A percentile compares a stretch with the other conserved stretches of the same genome.
phyloP scores from a whole-genome alignment of 2,888 invertebrate genomes.

The Andrena dorsata region DNA sequence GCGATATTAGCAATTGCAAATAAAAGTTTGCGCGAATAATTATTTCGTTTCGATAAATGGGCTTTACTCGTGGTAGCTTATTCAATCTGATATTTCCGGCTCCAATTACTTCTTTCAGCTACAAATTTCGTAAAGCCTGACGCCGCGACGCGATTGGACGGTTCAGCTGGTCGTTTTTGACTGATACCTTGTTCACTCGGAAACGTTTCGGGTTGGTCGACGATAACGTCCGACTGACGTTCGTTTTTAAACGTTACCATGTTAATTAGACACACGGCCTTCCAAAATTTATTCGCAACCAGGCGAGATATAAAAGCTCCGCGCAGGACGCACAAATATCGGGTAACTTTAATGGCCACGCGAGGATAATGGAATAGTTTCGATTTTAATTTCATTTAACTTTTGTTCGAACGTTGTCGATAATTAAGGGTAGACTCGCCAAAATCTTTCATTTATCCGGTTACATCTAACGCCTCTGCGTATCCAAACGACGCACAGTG shows the following conservation, averaged over 20 bases:
- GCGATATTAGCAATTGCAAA: not conserved
- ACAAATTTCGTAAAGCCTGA: slow-evolving; percentile 16
- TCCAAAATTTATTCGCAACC: not conserved
- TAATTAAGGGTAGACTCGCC: not conserved
- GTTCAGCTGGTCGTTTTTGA: slow-evolving; percentile 8
- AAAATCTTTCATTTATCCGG: no score
- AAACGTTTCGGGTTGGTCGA: not conserved
- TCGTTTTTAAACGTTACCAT: not conserved
- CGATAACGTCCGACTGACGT: not conserved
- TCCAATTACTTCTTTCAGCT: slow-evolving; percentile 17
- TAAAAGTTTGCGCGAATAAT: slow-evolving; percentile 2
- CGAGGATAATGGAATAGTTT: not conserved
- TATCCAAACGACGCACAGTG: no score
- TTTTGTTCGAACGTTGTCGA: not conserved
- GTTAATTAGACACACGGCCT: not conserved
- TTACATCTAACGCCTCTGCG: no score
- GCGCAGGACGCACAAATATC: not conserved
- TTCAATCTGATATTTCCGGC: slow-evolving; percentile 19
- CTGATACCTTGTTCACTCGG: slow-evolving; percentile 8
- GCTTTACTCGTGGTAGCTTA: slow-evolving; percentile 11
- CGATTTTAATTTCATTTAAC: not conserved
- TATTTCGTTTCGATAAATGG: slow-evolving; percentile 28
- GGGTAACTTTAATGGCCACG: not conserved
- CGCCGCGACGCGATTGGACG: not conserved
- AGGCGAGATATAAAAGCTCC: not conserved